Conservation (phyloP, 2,797 vertebrate species). For the Poeciliopsis turneri region DNA sequence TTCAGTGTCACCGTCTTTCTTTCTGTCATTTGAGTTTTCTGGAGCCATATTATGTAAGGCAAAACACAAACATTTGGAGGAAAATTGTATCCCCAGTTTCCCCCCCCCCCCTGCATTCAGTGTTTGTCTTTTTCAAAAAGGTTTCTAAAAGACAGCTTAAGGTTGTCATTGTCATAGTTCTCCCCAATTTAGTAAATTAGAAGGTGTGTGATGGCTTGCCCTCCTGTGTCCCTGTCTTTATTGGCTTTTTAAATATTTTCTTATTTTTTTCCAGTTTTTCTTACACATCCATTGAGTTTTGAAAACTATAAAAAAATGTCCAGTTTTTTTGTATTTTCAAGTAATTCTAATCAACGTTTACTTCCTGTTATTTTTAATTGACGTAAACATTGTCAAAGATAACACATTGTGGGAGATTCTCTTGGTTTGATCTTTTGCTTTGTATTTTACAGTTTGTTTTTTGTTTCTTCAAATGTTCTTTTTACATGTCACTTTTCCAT, state of each 20-base stretch:
- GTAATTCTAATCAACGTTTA: neutral
- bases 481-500: no score
- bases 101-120: neutral
- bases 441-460: neutral
- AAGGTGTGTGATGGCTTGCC: neutral
- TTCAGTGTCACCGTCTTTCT: neutral
- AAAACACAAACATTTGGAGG: slow-evolving; percentile 1
- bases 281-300: neutral
- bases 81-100: neutral
- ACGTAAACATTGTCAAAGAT: neutral
- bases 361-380: neutral
- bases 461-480: neutral
- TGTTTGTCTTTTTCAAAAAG: neutral
- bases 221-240: neutral
- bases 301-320: neutral
- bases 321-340: neutral
- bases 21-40: neutral
- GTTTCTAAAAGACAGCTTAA: neutral
- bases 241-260: neutral
- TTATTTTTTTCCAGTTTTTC: neutral
- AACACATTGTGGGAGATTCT: neutral
- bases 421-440: neutral
- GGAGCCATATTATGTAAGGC: neutral
- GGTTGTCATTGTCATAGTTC: neutral
- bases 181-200: neutral